These are phyloP conservation scores for human (Homo sapiens) DNA, from an alignment of 2,113 vertebrate species.

Conservation along the genomic window DNA sequence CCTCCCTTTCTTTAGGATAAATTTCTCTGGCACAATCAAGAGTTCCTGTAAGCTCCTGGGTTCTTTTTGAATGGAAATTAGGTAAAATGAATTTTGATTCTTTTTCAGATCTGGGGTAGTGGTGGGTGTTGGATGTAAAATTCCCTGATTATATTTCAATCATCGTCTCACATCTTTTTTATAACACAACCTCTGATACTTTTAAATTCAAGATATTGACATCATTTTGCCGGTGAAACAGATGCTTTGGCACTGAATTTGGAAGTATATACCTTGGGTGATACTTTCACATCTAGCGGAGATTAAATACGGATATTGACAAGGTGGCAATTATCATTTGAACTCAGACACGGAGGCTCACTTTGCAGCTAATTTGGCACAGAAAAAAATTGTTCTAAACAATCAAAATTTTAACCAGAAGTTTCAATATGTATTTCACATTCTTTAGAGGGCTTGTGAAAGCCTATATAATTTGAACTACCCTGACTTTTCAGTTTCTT, in stretches of 20 bases:
- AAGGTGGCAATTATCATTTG: not conserved
- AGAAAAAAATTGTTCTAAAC: not conserved
- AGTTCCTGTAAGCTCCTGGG: not conserved
- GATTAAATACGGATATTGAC: not conserved
- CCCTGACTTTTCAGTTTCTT: not conserved
- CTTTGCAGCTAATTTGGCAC: not conserved
- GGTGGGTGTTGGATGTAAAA: not conserved
- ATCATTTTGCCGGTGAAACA: not conserved
- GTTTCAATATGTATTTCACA: not conserved
- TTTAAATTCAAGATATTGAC: conserved; percentile 35
- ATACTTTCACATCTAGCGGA: conserved; percentile 16
- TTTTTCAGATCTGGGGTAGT: not conserved
- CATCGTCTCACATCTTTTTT: not conserved
- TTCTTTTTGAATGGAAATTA: conserved; percentile 60
- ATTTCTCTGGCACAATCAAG: not conserved
- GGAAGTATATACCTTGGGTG: not conserved
- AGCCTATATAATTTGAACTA: not conserved
- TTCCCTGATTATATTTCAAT: conserved; percentile 13
- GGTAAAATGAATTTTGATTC: not conserved
- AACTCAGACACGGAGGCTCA: not conserved
- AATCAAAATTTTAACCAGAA: not conserved
- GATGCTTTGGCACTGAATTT: not conserved
- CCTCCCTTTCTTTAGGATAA: not conserved
- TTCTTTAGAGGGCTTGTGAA: not conserved
- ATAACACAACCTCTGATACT: not conserved